phyloP scores from a whole-genome alignment of 2,113 vertebrate genomes.

The Carollia perspicillata region DNA sequence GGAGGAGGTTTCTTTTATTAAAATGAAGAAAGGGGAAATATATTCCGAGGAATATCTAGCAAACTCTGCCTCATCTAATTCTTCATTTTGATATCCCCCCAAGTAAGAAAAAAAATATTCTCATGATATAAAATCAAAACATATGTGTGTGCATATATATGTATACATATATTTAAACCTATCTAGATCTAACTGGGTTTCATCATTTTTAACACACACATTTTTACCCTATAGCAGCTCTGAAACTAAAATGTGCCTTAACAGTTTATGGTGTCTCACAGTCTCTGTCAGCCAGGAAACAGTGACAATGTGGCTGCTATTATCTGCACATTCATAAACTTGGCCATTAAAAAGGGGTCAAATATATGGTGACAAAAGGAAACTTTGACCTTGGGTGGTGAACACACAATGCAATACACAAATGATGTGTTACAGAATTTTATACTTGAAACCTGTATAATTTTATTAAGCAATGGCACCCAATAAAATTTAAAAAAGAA shows the following conservation, averaged over 20 bases:
- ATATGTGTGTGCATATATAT: not conserved
- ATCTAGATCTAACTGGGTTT: not conserved
- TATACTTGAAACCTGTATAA: no score
- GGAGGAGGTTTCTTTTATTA: not conserved
- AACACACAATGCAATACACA: no score
- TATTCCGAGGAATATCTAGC: not conserved
- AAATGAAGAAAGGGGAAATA: not conserved
- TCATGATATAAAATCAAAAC: not conserved
- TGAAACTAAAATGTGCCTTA: not conserved
- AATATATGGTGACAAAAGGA: not conserved
- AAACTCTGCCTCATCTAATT: not conserved
- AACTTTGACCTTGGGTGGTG: no score
- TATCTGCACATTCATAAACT: not conserved
- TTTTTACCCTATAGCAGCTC: not conserved
- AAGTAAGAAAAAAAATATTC: not conserved
- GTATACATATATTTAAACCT: not conserved
- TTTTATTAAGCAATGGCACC: not conserved
- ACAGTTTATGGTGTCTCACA: not conserved
- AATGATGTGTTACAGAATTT: no score
- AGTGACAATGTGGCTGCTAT: not conserved
- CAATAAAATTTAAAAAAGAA: not conserved
- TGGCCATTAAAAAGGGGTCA: not conserved
- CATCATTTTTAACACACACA: not conserved
- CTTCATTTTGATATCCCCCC: not conserved
- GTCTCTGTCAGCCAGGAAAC: not conserved